Evolutionary conservation across 2,113 vertebrate species (phyloP).

Genomic region (Lophochroa leadbeateri): DNA sequence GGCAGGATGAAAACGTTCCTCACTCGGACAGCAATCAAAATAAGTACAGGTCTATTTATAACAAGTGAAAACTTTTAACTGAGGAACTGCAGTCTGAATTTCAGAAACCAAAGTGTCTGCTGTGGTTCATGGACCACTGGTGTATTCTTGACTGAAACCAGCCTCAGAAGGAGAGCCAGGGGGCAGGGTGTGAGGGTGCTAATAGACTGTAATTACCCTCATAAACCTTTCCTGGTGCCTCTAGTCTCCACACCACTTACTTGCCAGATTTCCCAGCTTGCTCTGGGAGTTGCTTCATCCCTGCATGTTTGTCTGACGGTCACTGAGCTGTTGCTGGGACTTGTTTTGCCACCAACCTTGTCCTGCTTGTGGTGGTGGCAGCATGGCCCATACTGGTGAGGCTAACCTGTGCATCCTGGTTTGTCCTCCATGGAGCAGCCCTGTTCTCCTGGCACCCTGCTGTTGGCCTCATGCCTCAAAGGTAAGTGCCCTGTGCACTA

Average conservation of each 20-base stretch:
- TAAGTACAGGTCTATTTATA: neutral
- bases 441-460: too few species aligned
- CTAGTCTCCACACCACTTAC: neutral
- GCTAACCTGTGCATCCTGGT: too few species aligned
- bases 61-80: neutral
- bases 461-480: too few species aligned
- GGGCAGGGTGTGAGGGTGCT: neutral
- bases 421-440: too few species aligned
- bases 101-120: neutral
- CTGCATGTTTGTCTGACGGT: neutral
- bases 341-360: too few species aligned
- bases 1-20: neutral
- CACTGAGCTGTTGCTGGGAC: accelerated
- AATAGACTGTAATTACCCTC: neutral
- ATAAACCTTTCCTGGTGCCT: neutral
- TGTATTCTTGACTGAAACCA: neutral
- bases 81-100: neutral
- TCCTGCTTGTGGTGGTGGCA: too few species aligned
- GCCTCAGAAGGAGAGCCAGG: neutral
- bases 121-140: neutral
- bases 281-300: neutral
- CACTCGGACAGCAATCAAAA: neutral
- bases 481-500: too few species aligned
- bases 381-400: too few species aligned
- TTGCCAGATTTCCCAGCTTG: neutral